Percentiles rank a stretch among this genome's conserved stretches.
phyloP scores from a whole-genome alignment of 2,797 vertebrate genomes.

The Astyanax mexicanus region DNA sequence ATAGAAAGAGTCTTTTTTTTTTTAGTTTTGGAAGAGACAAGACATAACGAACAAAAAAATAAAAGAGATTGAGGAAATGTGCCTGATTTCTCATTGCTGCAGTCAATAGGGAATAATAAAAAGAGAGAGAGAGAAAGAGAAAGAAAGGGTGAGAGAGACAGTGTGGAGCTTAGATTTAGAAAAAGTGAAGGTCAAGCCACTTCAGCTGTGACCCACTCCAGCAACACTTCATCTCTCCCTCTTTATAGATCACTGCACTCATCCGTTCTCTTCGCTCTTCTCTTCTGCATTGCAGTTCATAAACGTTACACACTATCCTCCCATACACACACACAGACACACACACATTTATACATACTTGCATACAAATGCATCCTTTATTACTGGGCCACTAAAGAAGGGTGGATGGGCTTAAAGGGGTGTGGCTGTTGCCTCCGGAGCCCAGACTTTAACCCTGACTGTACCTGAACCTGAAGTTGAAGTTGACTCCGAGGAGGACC shows the following conservation, averaged over 20 bases:
- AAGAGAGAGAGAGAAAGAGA: no score
- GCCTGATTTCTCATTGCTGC: constrained; percentile 13
- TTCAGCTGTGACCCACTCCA: constrained; percentile 64
- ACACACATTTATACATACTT: constrained; percentile 30
- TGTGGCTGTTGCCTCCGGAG: neutral
- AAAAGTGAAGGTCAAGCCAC: constrained; percentile 69
- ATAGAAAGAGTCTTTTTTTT: neutral
- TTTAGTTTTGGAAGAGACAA: neutral
- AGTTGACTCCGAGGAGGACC: neutral
- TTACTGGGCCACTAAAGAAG: constrained; percentile 5
- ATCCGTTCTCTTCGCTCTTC: constrained; percentile 60
- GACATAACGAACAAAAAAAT: no score
- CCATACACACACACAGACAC: no score
- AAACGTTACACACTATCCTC: constrained; percentile 23
- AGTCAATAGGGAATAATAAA: constrained; percentile 43
- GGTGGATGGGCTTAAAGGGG: neutral
- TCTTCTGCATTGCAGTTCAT: constrained; percentile 66
- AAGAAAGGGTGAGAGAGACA: constrained; percentile 24
- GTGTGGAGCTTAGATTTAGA: constrained; percentile 22
- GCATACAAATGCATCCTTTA: constrained; percentile 1
- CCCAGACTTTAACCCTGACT: neutral
- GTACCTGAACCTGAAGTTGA: no score
- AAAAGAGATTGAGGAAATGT: constrained; percentile 36
- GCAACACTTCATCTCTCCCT: constrained; percentile 43
- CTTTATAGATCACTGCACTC: constrained; percentile 26